Base-by-base conservation (phyloP, 2,113 vertebrate genomes). In the Hemibagrus wyckioides region DNA sequence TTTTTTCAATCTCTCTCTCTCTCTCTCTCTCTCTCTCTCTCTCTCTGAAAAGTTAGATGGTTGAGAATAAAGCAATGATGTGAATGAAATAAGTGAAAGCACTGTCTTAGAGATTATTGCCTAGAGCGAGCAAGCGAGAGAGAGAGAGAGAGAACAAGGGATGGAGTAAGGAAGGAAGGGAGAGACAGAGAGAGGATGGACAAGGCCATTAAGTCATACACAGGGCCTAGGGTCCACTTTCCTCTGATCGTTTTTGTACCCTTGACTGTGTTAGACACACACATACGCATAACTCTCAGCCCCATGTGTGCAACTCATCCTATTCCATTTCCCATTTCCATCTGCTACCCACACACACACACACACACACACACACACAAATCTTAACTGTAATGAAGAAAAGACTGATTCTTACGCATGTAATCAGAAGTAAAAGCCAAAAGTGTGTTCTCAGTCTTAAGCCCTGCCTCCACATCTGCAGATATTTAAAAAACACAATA, bases 171-270 rank as follows among this genome's bases (percentile, higher is more conserved):
- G 77, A 2, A 77, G 80, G 52, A 44, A 61, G 10, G 48, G 52
- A 54, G 59, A 69, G 67, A 82, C 39, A 59, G 56, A n/a, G 39
- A 77, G n/a, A 76, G 81, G 2, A 30, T 48, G 44, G 30, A 87
- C 76, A 50, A 79, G 82, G 25, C 85, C 88, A 89, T 89, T 84
- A 84, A 84, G 56, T 87, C 65, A 25, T 67, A 67, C 56, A 61
- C 39, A 71, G 85, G 77, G 82, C 85, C 85, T 28, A 25, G 79
- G 85, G 88, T 87, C 82, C 88, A 87, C 88, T 89, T 87, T 89
- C 80, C 85, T 87, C 59, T 81, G 83, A 87, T 89, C 61, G 76
- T 87, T 85, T 85, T 89, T 89, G 80, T 85, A 85, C 82, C 85
- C 88, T 87, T 89, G 82, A 89, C 85, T 89, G 83, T 89, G 82